Percentiles rank a stretch among this genome's conserved stretches.
Evolutionary conservation across 2,888 invertebrate genomes (phyloP).

Genomic region (Leptinotarsa juncta): DNA sequence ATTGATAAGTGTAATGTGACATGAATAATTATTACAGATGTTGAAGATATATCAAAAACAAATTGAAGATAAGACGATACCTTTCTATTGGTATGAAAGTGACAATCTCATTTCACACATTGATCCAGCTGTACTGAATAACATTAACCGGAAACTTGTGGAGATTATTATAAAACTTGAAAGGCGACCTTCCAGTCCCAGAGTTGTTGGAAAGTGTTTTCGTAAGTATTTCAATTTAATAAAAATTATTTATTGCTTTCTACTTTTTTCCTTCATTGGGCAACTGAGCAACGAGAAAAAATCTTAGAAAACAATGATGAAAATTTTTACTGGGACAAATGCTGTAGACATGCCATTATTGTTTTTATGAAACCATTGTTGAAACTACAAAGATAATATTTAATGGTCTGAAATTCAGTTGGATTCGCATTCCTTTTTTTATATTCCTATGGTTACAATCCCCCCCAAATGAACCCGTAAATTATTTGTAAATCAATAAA

Average conservation of each 20-base stretch:
- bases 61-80: not conserved
- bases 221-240: conserved; percentile 8
- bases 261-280: no score
- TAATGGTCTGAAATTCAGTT: no score
- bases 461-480: no score
- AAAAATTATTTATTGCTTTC: not conserved
- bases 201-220: conserved; percentile 12
- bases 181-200: not conserved
- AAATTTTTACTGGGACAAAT: no score
- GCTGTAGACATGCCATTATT: no score
- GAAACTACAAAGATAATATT: no score
- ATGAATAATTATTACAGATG: conserved; percentile 5
- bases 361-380: no score
- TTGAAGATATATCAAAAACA: not conserved
- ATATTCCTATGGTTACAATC: no score
- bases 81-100: conserved; percentile 17
- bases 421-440: no score
- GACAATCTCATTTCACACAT: conserved; percentile 15
- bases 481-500: no score
- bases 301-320: no score
- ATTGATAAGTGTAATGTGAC: not conserved
- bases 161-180: conserved; percentile 10
- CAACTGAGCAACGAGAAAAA: no score
- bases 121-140: conserved; percentile 1
- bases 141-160: conserved; percentile 1